phyloP scores from a whole-genome alignment of 2,888 invertebrate genomes.

The Plusia festucae region DNA sequence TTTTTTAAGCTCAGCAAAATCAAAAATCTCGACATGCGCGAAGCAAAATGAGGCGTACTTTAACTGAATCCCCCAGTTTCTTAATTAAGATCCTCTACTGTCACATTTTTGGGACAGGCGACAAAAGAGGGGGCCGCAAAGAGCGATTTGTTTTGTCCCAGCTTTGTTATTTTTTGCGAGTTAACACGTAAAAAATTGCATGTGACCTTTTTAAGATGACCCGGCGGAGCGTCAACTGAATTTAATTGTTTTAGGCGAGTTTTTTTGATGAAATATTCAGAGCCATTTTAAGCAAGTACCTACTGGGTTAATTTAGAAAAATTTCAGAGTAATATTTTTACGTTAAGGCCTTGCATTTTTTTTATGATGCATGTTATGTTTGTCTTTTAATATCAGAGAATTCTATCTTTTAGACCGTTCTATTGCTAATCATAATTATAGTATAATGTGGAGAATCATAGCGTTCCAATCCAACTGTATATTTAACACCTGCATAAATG shows the following conservation, averaged over 20 bases:
- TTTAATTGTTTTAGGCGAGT: slow-evolving; percentile 64
- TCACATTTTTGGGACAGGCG: slow-evolving; percentile 64
- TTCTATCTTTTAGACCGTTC: no score
- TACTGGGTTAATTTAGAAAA: slow-evolving; percentile 38
- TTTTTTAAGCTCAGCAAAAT: slow-evolving; percentile 32
- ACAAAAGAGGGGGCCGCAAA: slow-evolving; percentile 64
- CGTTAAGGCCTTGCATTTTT: not conserved
- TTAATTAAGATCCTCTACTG: slow-evolving; percentile 66
- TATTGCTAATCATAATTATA: no score
- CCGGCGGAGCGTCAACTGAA: slow-evolving; percentile 61
- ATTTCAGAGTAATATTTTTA: slow-evolving; percentile 29
- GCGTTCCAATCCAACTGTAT: no score
- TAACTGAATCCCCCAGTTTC: slow-evolving; percentile 56
- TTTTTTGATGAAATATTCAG: slow-evolving; percentile 51
- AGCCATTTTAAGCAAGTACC: slow-evolving; percentile 30
- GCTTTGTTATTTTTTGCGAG: slow-evolving; percentile 56
- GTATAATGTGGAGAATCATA: no score
- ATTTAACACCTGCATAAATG: no score
- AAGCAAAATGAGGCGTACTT: slow-evolving; percentile 53
- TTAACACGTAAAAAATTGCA: slow-evolving; percentile 53
- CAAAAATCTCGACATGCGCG: slow-evolving; percentile 48
- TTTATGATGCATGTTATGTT: not conserved
- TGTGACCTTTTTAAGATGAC: slow-evolving; percentile 51
- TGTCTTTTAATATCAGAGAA: no score
- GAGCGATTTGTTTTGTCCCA: slow-evolving; percentile 68